phyloP scores from a whole-genome alignment of 2,888 invertebrate genomes.

The Drosophila pseudotalamancana region DNA sequence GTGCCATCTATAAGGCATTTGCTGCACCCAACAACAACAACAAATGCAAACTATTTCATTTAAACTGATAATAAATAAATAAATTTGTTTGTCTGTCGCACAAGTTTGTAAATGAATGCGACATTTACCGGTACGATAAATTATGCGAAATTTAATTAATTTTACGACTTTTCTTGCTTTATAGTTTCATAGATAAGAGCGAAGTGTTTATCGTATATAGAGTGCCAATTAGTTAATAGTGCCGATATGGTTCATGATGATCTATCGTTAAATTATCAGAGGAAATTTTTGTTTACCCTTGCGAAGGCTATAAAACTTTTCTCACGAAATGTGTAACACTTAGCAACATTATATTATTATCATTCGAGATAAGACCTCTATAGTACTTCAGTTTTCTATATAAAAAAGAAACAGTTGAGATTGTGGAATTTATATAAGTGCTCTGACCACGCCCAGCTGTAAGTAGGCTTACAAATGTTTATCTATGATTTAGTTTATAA shows the following conservation, averaged over 20 bases:
- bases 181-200: neutral
- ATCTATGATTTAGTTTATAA: no score
- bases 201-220: constrained; percentile 16
- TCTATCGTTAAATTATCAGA: constrained; percentile 18
- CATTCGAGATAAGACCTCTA: no score
- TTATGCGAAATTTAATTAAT: constrained; percentile 24
- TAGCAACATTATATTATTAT: no score
- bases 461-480: no score
- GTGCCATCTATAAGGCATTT: constrained; percentile 6
- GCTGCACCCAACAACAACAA: constrained; percentile 23
- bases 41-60: constrained; percentile 20
- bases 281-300: neutral
- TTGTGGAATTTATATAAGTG: no score
- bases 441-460: no score
- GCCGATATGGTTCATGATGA: neutral
- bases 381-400: no score
- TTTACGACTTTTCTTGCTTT: neutral
- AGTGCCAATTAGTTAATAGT: constrained; percentile 19
- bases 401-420: no score
- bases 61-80: constrained; percentile 24
- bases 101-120: constrained; percentile 17
- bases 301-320: neutral
- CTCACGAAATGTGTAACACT: neutral
- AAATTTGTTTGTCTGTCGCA: constrained; percentile 23
- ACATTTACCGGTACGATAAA: constrained; percentile 25